Evolutionary conservation across 2,113 vertebrate species (phyloP), one percentile per base, ranked within the genome.

Genomic region (Labeo catla): DNA sequence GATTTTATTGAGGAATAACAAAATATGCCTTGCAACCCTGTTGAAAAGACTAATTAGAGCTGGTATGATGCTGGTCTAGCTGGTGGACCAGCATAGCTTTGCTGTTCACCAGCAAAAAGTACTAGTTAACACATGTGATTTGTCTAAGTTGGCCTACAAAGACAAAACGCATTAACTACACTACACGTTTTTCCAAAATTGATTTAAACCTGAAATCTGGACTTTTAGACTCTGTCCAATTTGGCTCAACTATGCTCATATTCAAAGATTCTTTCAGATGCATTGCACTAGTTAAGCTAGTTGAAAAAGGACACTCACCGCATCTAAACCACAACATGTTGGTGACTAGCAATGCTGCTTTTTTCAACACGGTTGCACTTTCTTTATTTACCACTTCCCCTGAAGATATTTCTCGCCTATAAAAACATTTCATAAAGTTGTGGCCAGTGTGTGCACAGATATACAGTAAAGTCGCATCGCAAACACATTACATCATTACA

Each of bases 401-500:
- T 11, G 12, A 45, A 7, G 12, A 59, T 16, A 59, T 73, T 66
- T 50, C 21, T 16, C 15, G 9, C 8, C n/a, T 11, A 39, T 57
- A 39, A 78, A 59, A 36, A 39, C 16, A 10, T 39, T 21, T 39
- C 19, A 57, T 57, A 34, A 76, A 76, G 49, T 54, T 34, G 50
- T 34, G 49, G 49, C 49, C 39, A 45, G 39, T 72, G 39, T 72
- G 16, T 72, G 68, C 74, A 34, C 74, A 4, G 13, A 76, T 76
- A n/a, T 72, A 52, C 23, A 54, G 23, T 43, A 43, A 43, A 80
- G 3, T 21, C 54, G 0, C 54, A 57, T 13, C 6, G 6, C 23
- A 59, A 83, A 89, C 70, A 3, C 87, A 86, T 87, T 72, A 9
- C 68, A 45, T 72, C 68, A 45, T 72, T 21, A 28, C 23, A 21